Base-by-base conservation (phyloP, 2,797 vertebrate species). In the Dromococcyx pavoninus region DNA sequence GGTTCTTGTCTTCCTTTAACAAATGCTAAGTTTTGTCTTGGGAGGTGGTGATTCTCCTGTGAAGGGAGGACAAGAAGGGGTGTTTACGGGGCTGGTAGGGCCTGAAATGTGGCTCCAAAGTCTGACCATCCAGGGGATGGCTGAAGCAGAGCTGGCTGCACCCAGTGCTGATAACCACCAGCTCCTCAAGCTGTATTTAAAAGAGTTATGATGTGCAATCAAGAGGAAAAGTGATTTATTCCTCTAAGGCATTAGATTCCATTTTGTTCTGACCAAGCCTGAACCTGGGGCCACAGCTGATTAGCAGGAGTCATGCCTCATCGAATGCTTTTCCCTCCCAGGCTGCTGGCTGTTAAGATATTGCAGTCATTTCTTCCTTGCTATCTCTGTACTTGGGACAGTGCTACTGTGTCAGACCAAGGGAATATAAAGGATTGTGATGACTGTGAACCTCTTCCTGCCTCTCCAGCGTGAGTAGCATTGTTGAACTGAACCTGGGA, bases 371-470 rank as follows among this genome's bases (percentile, higher is more conserved):
- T 79, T n/a, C 41, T 71, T 41, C 70, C 11, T 8, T 5, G 8
- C 51, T 77, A 35, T 73, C 84, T 75, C 33, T 51, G 91, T 70
- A 56, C 88, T 67, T 70, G 83, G 88, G 65, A 74, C 57, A 41
- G 65, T n/a, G 2, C 25, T 4, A 18, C 28, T 0, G 0, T 22
- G 56, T 32, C 43, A 66, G 39, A 23, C 54, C 1, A 6, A 66
- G 84, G 73, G 7, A 19, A 35, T 25, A 8, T 1, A 37, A 77
- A 81, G 61, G 44, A 41, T 10, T 91, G 48, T 33, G 79, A 28
- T 61, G 61, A 7, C 57, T 4, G 2, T 25, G 22, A 67, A 48
- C 48, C 4, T 10, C n/a, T 5, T 65, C 58, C 28, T 48, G 64
- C n/a, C 60, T 77, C 35, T 85, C 32, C 46, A n/a, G 39, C 1